Base-by-base conservation (phyloP, 2,797 vertebrate genomes). In the Enteromius fasciolatus region DNA sequence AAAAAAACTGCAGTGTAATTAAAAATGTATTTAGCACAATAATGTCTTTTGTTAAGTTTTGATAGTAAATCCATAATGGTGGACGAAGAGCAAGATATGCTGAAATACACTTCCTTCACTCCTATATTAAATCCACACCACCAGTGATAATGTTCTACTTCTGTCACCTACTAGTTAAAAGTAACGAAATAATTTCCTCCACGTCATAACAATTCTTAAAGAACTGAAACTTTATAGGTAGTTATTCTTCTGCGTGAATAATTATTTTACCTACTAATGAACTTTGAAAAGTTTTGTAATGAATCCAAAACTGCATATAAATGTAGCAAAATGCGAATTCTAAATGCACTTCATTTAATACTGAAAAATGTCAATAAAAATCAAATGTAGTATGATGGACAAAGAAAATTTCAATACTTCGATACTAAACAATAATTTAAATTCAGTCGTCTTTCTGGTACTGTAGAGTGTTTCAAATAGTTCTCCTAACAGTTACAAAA, bases 101-200 rank as follows among this genome's bases (percentile, higher is more conserved):
- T 46, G 52, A 69, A 46, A 25, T 25, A 25, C 12, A 44, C 5
- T 15, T 67, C 20, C 2, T 39, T 68, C 12, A 68, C n/a, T 7
- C 41, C 10, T 41, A 23, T 67, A 39, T 39, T 39, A 67, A 3
- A n/a, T 41, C 5, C 66, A 41, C 5, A 41, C 36, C 36, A 68
- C 20, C 2, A 14, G 36, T 23, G 66, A 44, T 25, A 69, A 44
- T 15, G 11, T 23, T 68, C 20, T 68, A n/a, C 14, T 68, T 44
- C 15, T 69, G 67, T 46, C 23, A 4, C 41, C 67, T 46, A 9
- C 15, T 5, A 23, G 54, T 23, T 57, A n/a, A n/a, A 11, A 23
- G 1, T 4, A 48, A 14, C 4, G 0, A 52, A 20, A 46, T 48
- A 0, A 1, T 28, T 1, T 41, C 4, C n/a, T 46, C 3, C 0